phyloP scores from a whole-genome alignment of 2,113 vertebrate species.

The Lamprologus speciosus region DNA sequence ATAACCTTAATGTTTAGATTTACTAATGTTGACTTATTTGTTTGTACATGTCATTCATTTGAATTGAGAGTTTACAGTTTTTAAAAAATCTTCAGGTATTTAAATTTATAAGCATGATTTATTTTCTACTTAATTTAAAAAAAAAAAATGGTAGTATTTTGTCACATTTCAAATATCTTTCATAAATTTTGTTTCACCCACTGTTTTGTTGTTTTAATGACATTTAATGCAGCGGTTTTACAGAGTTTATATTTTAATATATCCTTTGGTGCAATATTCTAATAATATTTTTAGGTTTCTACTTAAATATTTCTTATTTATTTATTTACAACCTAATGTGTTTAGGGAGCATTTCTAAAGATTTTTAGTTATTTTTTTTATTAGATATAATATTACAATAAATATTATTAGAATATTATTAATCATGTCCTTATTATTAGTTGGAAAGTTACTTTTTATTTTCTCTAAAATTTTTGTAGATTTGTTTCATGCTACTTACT shows the following conservation, averaged over 20 bases:
- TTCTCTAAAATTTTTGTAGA: neutral
- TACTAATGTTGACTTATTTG: neutral
- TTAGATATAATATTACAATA: neutral
- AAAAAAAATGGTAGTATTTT: fast-evolving
- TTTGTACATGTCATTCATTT: neutral
- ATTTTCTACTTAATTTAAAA: neutral
- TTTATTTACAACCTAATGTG: neutral
- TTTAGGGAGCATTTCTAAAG: neutral
- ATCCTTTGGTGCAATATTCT: neutral
- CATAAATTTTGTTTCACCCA: neutral
- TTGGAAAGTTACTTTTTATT: neutral
- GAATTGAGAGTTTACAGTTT: neutral
- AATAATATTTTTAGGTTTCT: neutral
- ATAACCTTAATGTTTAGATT: neutral
- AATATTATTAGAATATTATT: neutral
- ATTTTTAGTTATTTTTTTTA: neutral
- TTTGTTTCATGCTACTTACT: neutral
- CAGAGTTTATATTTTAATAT: neutral
- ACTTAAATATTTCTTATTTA: neutral
- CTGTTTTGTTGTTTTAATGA: neutral
- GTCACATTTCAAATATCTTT: neutral
- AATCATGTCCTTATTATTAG: neutral
- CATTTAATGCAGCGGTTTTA: neutral
- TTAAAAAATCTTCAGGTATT: neutral
- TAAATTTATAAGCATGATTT: neutral